These are phyloP conservation scores for Bemisia tabaci DNA, from an alignment of 1,140 invertebrate genomes.

Conservation along the genomic window DNA sequence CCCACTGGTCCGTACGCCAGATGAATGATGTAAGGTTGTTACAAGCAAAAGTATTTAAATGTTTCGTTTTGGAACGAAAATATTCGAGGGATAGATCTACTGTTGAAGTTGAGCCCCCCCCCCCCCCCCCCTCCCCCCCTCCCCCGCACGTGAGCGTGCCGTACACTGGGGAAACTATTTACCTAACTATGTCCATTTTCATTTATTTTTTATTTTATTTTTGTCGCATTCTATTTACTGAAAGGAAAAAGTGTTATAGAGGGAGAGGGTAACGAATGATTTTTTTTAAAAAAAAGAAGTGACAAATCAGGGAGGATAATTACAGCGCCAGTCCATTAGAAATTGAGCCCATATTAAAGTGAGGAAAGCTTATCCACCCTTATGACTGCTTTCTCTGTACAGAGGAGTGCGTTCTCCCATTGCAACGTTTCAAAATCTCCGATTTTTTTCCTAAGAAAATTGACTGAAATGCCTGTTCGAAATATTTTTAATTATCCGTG, in stretches of 20 bases:
- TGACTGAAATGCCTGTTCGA: too few species aligned
- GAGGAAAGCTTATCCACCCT: conserved; percentile 69
- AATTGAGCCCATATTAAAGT: conserved; percentile 74
- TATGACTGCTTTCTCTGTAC: conserved; percentile 62
- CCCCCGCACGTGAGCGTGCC: background rate
- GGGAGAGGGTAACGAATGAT: conserved; percentile 1
- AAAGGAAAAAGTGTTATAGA: conserved; percentile 16
- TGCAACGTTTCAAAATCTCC: too few species aligned
- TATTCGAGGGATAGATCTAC: too few species aligned
- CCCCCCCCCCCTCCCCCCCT: background rate
- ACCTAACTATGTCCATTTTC: background rate
- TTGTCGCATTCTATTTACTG: conserved; percentile 7
- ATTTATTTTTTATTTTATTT: background rate
- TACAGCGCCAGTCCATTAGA: conserved; percentile 80
- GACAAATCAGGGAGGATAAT: conserved; percentile 83
- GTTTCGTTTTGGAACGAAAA: too few species aligned
- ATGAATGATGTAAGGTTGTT: too few species aligned
- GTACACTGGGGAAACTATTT: background rate
- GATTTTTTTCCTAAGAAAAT: too few species aligned
- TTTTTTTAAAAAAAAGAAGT: conserved; percentile 39
- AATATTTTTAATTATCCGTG: too few species aligned
- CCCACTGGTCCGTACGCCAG: too few species aligned
- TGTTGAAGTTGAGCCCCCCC: too few species aligned
- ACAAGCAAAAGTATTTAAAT: too few species aligned
- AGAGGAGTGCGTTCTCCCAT: background rate